Conservation (phyloP, 2,797 vertebrate genomes). For the Danio choprae region DNA sequence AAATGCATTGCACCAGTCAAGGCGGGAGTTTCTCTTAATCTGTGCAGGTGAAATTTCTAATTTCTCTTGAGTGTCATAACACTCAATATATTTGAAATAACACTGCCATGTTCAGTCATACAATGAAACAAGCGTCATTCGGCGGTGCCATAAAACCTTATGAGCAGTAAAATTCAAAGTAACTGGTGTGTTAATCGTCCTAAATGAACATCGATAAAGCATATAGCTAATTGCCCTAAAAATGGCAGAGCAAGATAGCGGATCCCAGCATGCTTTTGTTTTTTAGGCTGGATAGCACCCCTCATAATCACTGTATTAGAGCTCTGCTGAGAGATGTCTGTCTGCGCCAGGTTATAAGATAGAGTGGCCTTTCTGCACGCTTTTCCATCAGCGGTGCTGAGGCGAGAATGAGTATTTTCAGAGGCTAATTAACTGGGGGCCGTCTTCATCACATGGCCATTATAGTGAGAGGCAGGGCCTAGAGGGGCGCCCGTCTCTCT, state of each 20-base stretch:
- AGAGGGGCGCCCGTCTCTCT: slow-evolving; percentile 75
- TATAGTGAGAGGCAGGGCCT: slow-evolving; percentile 74
- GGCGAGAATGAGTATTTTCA: slow-evolving; percentile 78
- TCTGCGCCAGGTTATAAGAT: slow-evolving; percentile 67
- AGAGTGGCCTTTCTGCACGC: slow-evolving; percentile 70
- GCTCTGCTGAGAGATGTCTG: slow-evolving; percentile 60
- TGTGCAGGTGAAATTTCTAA: neutral
- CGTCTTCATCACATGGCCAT: slow-evolving; percentile 84
- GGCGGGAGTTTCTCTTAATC: too few relatives aligned
- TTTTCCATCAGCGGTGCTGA: slow-evolving; percentile 68
- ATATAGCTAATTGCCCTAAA: slow-evolving; percentile 59
- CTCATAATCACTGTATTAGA: slow-evolving; percentile 28
- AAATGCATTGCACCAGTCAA: too few relatives aligned
- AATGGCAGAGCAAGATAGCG: slow-evolving; percentile 34
- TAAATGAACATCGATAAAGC: slow-evolving; percentile 58
- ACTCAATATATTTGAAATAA: slow-evolving; percentile 27
- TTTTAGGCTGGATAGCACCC: slow-evolving; percentile 24
- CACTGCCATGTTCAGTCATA: slow-evolving; percentile 52
- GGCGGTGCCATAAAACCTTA: slow-evolving; percentile 54
- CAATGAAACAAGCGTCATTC: slow-evolving; percentile 49
- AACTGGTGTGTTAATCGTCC: slow-evolving; percentile 56
- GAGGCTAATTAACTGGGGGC: slow-evolving; percentile 83
- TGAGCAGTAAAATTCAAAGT: slow-evolving; percentile 62
- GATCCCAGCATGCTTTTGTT: slow-evolving; percentile 37
- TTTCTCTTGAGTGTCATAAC: neutral